Conservation (phyloP, 2,888 invertebrate species). For the Epistrophe eligans region DNA sequence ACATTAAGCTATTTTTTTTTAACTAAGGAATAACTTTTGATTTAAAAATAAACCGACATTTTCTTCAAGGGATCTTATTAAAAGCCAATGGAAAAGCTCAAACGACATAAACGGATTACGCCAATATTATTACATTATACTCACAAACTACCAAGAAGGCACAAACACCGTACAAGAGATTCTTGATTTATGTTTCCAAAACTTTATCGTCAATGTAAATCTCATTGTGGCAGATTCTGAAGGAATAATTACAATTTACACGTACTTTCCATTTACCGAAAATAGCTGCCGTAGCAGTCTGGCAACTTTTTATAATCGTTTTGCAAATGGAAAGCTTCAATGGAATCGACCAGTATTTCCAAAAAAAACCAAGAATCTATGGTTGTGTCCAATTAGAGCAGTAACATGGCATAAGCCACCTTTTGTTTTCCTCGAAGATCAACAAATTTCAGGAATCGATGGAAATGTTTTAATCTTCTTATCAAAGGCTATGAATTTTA, state of each 20-base stretch:
- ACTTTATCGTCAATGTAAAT: constrained; percentile 10
- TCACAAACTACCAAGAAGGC: not conserved
- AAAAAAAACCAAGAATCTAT: not conserved
- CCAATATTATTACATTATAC: constrained; percentile 1
- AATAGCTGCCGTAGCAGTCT: not conserved
- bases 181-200: constrained; percentile 1
- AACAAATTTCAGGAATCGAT: constrained; percentile 17
- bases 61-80: not conserved
- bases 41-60: not conserved
- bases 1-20: too few species aligned
- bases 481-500: constrained; percentile 13
- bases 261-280: constrained; percentile 13
- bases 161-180: not conserved
- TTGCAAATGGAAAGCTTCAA: not conserved
- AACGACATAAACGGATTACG: not conserved
- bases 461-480: constrained; percentile 14
- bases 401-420: constrained; percentile 10
- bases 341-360: constrained; percentile 13
- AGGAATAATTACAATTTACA: not conserved
- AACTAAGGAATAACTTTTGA: too few species aligned
- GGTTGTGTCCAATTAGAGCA: not conserved
- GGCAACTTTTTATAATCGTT: not conserved
- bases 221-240: not conserved
- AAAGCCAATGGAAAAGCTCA: not conserved
- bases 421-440: constrained; percentile 5